phyloP scores from a whole-genome alignment of 2,113 vertebrate genomes.

The Dolichallabes microphthalmus region DNA sequence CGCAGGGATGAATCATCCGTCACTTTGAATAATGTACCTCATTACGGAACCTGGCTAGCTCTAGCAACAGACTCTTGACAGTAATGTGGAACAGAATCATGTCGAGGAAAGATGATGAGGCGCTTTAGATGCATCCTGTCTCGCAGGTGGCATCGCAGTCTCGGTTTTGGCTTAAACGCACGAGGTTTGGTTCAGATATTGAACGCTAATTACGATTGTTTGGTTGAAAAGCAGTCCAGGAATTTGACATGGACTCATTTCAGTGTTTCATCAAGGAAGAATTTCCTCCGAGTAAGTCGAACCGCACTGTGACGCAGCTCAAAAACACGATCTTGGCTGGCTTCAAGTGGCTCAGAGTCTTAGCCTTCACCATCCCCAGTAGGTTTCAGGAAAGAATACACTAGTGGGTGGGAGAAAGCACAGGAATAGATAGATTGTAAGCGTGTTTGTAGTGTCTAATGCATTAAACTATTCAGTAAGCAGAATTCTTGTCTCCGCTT shows the following conservation, averaged over 20 bases:
- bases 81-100: conserved; percentile 57
- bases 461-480: not conserved
- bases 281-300: not conserved
- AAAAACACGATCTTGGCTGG: not conserved
- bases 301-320: not conserved
- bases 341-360: not conserved
- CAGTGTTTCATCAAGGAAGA: not conserved
- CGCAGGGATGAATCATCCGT: conserved; percentile 62
- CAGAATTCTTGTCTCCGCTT: not conserved
- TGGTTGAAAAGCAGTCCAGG: not conserved
- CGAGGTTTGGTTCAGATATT: conserved; percentile 47
- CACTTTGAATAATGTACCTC: conserved; percentile 67
- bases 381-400: not conserved
- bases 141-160: conserved; percentile 38
- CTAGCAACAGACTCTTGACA: conserved; percentile 54
- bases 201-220: not conserved
- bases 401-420: not conserved
- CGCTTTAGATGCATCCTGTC: conserved; percentile 22
- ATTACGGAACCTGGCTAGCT: conserved; percentile 42
- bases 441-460: not conserved
- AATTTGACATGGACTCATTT: not conserved
- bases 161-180: conserved; percentile 47
- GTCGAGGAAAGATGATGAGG: conserved; percentile 43
- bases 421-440: not conserved
- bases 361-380: not conserved